phyloP scores from a whole-genome alignment of 2,888 invertebrate genomes.

The Eumacrocentrus americanus region DNA sequence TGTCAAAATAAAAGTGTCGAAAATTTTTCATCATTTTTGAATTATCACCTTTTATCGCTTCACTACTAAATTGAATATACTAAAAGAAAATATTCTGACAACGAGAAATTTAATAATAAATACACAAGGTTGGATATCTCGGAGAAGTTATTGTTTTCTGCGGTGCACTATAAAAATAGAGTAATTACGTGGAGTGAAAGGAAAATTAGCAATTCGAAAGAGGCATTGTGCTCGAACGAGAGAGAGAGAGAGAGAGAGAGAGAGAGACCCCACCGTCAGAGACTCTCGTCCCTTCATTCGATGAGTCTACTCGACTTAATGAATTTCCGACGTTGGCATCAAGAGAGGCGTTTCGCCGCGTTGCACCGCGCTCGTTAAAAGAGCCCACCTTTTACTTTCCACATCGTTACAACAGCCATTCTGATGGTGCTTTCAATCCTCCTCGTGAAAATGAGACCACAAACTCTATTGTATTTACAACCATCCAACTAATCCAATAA shows the following conservation, averaged over 20 bases:
- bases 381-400: not conserved
- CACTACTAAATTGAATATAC: too few species aligned
- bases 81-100: too few species aligned
- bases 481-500: too few species aligned
- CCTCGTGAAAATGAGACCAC: too few species aligned
- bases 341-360: not conserved
- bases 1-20: too few species aligned
- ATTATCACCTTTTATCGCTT: too few species aligned
- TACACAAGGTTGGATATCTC: too few species aligned
- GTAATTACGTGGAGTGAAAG: not conserved
- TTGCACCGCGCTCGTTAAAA: not conserved
- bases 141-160: not conserved
- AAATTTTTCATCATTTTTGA: not conserved
- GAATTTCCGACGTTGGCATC: conserved; percentile 31
- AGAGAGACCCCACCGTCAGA: not conserved
- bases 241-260: not conserved
- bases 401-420: not conserved
- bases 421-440: too few species aligned
- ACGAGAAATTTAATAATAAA: not conserved
- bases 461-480: too few species aligned
- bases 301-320: conserved; percentile 34
- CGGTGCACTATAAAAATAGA: not conserved
- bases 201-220: conserved; percentile 18
- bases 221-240: not conserved
- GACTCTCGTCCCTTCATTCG: conserved; percentile 26